Evolutionary conservation across 2,888 invertebrate genomes (phyloP).

Genomic region (Labia minor): DNA sequence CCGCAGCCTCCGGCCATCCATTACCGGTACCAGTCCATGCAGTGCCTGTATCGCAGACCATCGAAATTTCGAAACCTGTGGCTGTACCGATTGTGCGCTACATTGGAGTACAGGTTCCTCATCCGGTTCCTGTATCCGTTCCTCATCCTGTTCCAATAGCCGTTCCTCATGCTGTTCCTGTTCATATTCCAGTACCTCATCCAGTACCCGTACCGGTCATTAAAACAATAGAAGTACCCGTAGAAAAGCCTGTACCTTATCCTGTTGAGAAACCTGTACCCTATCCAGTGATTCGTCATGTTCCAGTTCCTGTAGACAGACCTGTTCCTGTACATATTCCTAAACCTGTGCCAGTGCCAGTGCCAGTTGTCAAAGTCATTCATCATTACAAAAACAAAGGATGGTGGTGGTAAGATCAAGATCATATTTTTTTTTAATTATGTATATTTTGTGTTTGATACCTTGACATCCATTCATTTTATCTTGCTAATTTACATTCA

Average conservation of each 20-base stretch:
- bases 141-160: conserved; percentile 18
- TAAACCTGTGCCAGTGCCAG: conserved; percentile 17
- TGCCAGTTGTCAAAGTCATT: conserved; percentile 19
- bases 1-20: too few species aligned
- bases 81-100: not conserved
- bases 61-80: not conserved
- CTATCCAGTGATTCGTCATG: conserved; percentile 16
- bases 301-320: conserved; percentile 15
- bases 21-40: not conserved
- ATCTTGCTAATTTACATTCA: too few species aligned
- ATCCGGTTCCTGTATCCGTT: conserved; percentile 14
- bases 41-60: not conserved
- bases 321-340: conserved; percentile 18
- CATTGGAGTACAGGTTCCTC: not conserved
- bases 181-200: conserved; percentile 13
- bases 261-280: conserved; percentile 20
- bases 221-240: not conserved
- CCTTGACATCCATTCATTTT: too few species aligned
- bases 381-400: conserved; percentile 18
- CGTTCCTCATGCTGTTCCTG: conserved; percentile 15
- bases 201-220: not conserved
- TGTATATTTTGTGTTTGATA: too few species aligned
- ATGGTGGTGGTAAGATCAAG: conserved; percentile 18
- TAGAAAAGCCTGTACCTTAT: conserved; percentile 20
- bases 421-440: too few species aligned